Base-by-base conservation (phyloP, 2,113 vertebrate genomes). In the Xenotilapia caudafasciata region DNA sequence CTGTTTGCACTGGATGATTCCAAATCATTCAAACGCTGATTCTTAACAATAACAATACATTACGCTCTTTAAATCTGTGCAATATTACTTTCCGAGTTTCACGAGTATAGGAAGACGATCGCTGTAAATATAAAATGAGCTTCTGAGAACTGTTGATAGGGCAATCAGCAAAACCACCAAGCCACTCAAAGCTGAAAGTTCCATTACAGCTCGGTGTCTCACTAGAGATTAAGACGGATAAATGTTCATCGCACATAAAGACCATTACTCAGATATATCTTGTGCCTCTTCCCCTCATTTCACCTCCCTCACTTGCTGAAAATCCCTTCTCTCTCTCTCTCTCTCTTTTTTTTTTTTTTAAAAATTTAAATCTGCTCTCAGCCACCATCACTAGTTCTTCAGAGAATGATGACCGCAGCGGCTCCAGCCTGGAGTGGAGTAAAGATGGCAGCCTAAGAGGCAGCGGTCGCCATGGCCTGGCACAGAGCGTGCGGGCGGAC, bases 381-480 rank as follows among this genome's bases (percentile, higher is more conserved):
- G 98, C 98, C 93, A 99, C 99, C 62, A 97, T 99, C 95, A 99
- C 99, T 83, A 99, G 98, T 95, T 99, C 99, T 19, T 99, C 99
- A 7, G 99, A 99, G 96, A 99, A 99, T 45, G 99, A 99, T 86
- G 99, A 99, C 95, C 98, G 98, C 82, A 99, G 98, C 42, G 98
- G 98, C 86, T 99, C 98, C 94, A 99, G 98, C 93, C 96, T 99
- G 95, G 99, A 99, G 89, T 99, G 98, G 99, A 98, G 95, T 95
- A 98, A 97, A 91, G 98, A 99, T 70, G 97, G 98, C 90, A 98
- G 97, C 92, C 95, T 99, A 83, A 97, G 98, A 92, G 95, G 96
- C 91, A 96, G 96, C 49, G 91, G 94, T n/a, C 97, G 96, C 75
- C 97, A 98, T 93, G 97, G 97, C 80, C 93, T 97, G 70, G 96